These are phyloP conservation scores for Carduelis carduelis DNA, from an alignment of 2,797 vertebrate species.

Conservation along the genomic window DNA sequence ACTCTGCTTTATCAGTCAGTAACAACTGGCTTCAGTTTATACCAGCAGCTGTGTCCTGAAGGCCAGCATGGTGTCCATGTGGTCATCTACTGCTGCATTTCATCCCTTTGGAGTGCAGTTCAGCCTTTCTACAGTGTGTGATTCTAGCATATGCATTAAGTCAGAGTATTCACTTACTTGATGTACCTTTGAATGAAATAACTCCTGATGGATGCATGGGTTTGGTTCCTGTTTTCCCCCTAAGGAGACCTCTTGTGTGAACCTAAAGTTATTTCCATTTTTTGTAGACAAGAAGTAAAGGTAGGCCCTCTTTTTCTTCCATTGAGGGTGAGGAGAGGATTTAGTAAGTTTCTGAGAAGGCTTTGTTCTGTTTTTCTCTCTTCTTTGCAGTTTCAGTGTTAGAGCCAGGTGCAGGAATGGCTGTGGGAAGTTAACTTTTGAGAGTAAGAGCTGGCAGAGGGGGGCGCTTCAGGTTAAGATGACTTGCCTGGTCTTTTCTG, in stretches of 20 bases:
- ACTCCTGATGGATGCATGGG: not conserved
- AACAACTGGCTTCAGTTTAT: not conserved
- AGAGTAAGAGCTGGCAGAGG: not conserved
- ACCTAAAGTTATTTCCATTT: not conserved
- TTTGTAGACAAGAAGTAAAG: not conserved
- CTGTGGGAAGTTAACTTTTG: not conserved
- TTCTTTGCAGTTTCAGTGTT: not conserved
- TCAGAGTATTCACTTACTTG: not conserved
- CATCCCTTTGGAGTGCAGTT: not conserved
- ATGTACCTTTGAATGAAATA: not conserved
- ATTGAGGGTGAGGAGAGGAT: not conserved
- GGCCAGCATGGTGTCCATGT: not conserved
- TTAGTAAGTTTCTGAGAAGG: not conserved
- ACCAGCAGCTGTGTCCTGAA: not conserved
- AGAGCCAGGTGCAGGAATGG: not conserved
- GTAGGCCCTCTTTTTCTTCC: not conserved
- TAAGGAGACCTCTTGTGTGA: not conserved
- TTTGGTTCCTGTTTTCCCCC: not conserved
- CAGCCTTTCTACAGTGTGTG: not conserved
- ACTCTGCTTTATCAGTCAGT: not conserved
- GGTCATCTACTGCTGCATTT: not conserved
- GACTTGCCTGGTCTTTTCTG: not conserved
- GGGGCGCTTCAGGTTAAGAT: slow-evolving; percentile 6
- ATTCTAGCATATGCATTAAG: not conserved
- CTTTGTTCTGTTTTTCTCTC: not conserved